Base-by-base conservation (phyloP, 2,888 invertebrate genomes). In the Seira ritae region DNA sequence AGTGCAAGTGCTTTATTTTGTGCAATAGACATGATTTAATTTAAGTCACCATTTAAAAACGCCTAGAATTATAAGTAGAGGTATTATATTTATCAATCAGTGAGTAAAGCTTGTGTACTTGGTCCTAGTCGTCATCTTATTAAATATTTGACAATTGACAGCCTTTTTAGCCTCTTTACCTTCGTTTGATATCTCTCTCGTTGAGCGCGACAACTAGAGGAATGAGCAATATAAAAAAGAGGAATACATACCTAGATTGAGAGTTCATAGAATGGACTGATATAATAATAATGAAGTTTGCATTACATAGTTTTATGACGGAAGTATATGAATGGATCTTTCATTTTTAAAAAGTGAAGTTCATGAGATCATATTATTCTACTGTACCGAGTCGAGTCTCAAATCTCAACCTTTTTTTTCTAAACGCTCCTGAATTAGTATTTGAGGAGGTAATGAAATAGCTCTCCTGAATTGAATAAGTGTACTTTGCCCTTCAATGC, bases 401-500 rank as follows among this genome's bases (percentile, higher is more conserved):
- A 67, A 67, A n/a, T n/a, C n/a, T n/a, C n/a, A n/a, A n/a, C n/a
- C 15, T 4, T 15, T 10, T 8, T n/a, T 20, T 62, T 20, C n/a
- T n/a, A 62, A 62, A 62, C 8, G 20, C 17, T 22, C 42, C 42
- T 8, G 42, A 6, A 42, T 42, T 42, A 8, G 6, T 42, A 42
- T n/a, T n/a, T n/a, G n/a, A n/a, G n/a, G n/a, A 42, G 42, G 42
- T 42, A 42, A 42, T 42, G 12, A 42, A 12, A 42, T 42, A 6
- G 6, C 42, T 42, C 42, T 6, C 6, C 42, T n/a, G n/a, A n/a
- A n/a, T n/a, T n/a, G n/a, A n/a, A n/a, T n/a, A n/a, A n/a, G n/a
- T 42, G 42, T 42, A 42, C 42, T n/a, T 20, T 74, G 78, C 42
- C 83, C 83, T 83, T 83, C 77, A 69, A 46, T 62, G 55, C 76